Evolutionary conservation across 2,797 vertebrate genomes (phyloP).

Genomic region (Channallabes apus): DNA sequence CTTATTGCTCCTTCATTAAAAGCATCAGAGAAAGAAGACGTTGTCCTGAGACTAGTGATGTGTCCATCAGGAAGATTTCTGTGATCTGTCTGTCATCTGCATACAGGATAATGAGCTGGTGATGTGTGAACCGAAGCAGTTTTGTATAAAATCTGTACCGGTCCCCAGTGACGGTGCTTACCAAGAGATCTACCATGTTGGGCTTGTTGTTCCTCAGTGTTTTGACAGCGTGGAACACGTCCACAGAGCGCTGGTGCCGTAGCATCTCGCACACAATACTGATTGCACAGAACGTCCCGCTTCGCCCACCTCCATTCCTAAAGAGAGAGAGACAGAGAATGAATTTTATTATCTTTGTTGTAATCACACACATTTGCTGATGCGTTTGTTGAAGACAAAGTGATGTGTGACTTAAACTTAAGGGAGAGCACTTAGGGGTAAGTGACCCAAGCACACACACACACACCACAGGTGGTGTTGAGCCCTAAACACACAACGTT

Average conservation of each 20-base stretch:
- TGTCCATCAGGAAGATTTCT: neutral
- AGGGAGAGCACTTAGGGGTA: neutral
- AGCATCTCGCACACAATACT: slow-evolving; percentile 98
- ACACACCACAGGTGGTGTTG: no score
- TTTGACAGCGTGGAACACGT: slow-evolving; percentile 95
- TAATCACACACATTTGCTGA: neutral
- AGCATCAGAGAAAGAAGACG: neutral
- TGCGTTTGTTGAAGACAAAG: neutral
- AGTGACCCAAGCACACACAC: no score
- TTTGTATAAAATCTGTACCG: neutral
- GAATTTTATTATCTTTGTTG: neutral
- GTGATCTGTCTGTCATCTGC: neutral
- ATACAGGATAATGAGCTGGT: neutral
- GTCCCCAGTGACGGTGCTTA: slow-evolving; percentile 61
- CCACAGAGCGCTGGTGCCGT: slow-evolving; percentile 87
- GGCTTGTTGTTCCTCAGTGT: slow-evolving; percentile 98
- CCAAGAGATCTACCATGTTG: slow-evolving; percentile 99
- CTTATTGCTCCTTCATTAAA: neutral
- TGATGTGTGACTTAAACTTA: neutral
- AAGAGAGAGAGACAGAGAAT: neutral
- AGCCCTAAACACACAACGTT: neutral
- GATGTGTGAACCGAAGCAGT: neutral
- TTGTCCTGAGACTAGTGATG: neutral
- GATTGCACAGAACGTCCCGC: slow-evolving; percentile 93
- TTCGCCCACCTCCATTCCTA: slow-evolving; percentile 89